phyloP scores from a whole-genome alignment of 2,888 invertebrate genomes.

The Acrobasis suavella region DNA sequence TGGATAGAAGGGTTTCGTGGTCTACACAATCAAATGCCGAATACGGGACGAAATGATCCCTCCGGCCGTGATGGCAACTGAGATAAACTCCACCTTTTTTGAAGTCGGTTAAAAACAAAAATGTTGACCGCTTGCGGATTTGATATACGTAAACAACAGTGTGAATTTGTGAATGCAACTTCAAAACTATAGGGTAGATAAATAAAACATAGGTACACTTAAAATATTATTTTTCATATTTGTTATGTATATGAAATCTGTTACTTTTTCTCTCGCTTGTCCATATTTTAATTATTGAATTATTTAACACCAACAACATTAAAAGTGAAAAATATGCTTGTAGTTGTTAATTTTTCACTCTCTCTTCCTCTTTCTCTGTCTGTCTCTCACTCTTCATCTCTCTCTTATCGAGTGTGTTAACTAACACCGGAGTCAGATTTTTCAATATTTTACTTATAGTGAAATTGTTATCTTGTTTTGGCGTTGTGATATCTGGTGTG shows the following conservation, averaged over 20 bases:
- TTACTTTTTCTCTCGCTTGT: not conserved
- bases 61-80: too few species aligned
- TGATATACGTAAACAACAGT: too few species aligned
- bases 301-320: not conserved
- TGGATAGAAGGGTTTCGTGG: too few species aligned
- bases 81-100: too few species aligned
- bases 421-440: not conserved
- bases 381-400: too few species aligned
- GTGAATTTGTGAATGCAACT: too few species aligned
- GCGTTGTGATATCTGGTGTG: not conserved
- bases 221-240: not conserved
- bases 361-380: too few species aligned
- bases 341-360: not conserved
- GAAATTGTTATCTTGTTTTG: not conserved
- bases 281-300: not conserved
- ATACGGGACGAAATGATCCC: too few species aligned
- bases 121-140: too few species aligned
- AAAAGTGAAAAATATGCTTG: not conserved
- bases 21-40: too few species aligned
- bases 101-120: too few species aligned
- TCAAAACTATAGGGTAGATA: too few species aligned
- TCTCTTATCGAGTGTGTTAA: not conserved
- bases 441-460: not conserved
- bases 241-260: not conserved
- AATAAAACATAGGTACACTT: not conserved